A percentile compares a stretch with the other conserved stretches of the same genome.
These are phyloP conservation scores for Lophius americanus DNA, from an alignment of 2,797 vertebrate species.

Conservation along the genomic window DNA sequence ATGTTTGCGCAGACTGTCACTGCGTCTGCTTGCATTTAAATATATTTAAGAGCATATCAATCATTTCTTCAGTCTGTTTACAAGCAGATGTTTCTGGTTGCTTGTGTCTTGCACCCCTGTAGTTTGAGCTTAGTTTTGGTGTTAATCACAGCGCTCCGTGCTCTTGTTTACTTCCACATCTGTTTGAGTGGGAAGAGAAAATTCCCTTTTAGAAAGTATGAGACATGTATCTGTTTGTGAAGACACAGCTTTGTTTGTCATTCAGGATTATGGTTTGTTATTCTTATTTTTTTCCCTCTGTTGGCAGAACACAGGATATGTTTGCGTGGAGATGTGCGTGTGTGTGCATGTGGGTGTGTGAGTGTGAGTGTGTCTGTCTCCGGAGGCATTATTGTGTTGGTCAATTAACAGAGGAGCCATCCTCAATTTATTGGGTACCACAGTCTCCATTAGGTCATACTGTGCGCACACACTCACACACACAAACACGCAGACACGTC, in stretches of 20 bases:
- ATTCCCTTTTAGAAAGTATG: background rate
- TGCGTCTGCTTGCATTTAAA: constrained; percentile 25
- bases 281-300: constrained; percentile 31
- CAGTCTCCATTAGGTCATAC: constrained; percentile 68
- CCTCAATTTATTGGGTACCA: constrained; percentile 76
- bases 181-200: constrained; percentile 27
- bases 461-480: constrained; percentile 34
- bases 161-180: constrained; percentile 39
- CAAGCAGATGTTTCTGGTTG: constrained; percentile 9
- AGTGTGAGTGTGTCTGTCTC: constrained; percentile 42
- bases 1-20: constrained; percentile 10
- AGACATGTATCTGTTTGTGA: constrained; percentile 19
- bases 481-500: constrained; percentile 44
- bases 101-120: constrained; percentile 1
- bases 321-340: constrained; percentile 17
- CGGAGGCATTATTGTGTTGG: constrained; percentile 77
- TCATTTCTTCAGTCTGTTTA: constrained; percentile 27
- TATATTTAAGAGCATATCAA: constrained; percentile 34
- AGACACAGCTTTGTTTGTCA: constrained; percentile 8
- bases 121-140: background rate
- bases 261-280: constrained; percentile 28
- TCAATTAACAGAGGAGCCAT: constrained; percentile 84
- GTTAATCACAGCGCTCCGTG: constrained; percentile 19
- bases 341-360: constrained; percentile 21
- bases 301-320: background rate